Evolutionary conservation across 2,113 vertebrate genomes (phyloP).

Genomic region (Nyctibius bracteatus): DNA sequence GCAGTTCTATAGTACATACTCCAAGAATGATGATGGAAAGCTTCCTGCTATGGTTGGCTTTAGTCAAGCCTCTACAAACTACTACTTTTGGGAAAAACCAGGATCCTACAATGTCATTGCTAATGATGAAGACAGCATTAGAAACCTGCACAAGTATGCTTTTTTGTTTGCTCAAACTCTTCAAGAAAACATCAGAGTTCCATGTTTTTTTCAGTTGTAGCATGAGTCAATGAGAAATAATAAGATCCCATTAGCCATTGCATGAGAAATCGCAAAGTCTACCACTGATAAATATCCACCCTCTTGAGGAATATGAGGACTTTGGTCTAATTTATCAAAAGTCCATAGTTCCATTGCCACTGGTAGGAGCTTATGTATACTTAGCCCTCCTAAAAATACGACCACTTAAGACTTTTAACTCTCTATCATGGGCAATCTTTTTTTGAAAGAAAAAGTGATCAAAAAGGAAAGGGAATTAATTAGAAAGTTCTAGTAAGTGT

Average conservation of each 20-base stretch:
- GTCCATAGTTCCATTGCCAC: background rate
- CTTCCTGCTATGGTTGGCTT: constrained; percentile 81
- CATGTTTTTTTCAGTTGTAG: background rate
- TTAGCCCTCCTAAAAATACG: background rate
- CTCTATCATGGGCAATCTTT: background rate
- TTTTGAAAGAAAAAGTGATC: background rate
- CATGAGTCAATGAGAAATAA: background rate
- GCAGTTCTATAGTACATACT: constrained; percentile 79
- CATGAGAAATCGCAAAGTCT: background rate
- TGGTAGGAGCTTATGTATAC: background rate
- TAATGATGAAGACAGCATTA: constrained; percentile 77
- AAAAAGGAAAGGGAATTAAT: background rate
- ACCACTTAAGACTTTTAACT: background rate
- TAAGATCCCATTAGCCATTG: background rate
- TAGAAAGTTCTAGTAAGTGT: background rate
- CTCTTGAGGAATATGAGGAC: background rate
- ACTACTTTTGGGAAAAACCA: constrained; percentile 69
- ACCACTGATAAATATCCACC: background rate
- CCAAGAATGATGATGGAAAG: constrained; percentile 54
- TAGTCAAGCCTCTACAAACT: constrained; percentile 76
- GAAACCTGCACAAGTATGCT: constrained; percentile 82
- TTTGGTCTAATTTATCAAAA: background rate
- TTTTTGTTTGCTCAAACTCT: background rate
- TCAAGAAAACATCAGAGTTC: background rate
- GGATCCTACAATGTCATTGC: constrained; percentile 83